These are phyloP conservation scores for Blastobasis lacticolella DNA, from an alignment of 2,888 invertebrate genomes.

Conservation along the genomic window DNA sequence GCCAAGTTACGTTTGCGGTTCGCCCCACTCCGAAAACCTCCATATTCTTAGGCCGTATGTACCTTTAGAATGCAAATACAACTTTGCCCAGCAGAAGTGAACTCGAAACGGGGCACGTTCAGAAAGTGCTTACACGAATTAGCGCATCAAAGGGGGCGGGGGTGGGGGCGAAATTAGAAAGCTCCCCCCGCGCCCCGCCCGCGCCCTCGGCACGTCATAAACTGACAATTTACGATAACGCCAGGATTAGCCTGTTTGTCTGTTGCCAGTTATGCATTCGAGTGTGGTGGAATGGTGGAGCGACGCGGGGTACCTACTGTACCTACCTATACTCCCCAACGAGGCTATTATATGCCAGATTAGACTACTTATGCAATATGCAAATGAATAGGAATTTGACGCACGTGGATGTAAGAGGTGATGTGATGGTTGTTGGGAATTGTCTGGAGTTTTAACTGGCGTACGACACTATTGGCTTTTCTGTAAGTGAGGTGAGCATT, in stretches of 20 bases:
- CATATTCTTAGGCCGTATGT: too few species aligned
- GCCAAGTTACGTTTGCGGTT: slow-evolving; percentile 20
- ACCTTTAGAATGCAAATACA: slow-evolving; percentile 14
- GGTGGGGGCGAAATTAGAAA: slow-evolving; percentile 71
- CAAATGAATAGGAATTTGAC: too few species aligned
- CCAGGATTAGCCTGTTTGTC: slow-evolving; percentile 73
- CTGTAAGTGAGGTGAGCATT: too few species aligned
- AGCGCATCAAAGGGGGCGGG: slow-evolving; percentile 70
- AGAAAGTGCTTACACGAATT: slow-evolving; percentile 74
- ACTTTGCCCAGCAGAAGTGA: slow-evolving; percentile 51
- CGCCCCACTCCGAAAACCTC: too few species aligned
- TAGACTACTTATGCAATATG: too few species aligned
- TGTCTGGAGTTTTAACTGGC: too few species aligned
- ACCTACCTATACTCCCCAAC: too few species aligned
- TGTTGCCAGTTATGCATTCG: slow-evolving; percentile 71
- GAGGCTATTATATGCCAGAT: too few species aligned
- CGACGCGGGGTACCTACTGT: slow-evolving; percentile 13
- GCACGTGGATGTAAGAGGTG: too few species aligned
- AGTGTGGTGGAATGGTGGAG: slow-evolving; percentile 24
- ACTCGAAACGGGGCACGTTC: slow-evolving; percentile 69
- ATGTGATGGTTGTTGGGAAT: too few species aligned
- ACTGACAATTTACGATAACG: slow-evolving; percentile 76
- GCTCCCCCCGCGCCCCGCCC: slow-evolving; percentile 47
- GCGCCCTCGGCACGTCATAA: slow-evolving; percentile 74
- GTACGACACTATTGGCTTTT: too few species aligned